These are phyloP conservation scores for Marisa cornuarietis DNA, from an alignment of 1,140 invertebrate species.

Conservation along the genomic window DNA sequence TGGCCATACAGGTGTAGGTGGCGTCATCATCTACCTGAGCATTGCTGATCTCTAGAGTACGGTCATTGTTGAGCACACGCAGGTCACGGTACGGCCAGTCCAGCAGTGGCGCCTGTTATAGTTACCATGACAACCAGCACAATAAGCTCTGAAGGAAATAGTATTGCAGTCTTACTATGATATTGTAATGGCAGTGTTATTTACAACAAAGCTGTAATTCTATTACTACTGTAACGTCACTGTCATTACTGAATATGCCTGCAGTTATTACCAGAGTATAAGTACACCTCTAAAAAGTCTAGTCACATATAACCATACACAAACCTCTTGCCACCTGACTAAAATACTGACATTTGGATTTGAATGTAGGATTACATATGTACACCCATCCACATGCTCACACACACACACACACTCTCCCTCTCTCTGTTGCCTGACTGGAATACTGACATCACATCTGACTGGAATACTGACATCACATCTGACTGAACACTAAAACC, in stretches of 20 bases:
- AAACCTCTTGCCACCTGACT: not conserved
- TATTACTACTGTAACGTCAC: slow-evolving; percentile 2
- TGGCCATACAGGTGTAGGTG: slow-evolving; percentile 68
- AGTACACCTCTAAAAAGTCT: not conserved
- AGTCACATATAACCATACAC: not conserved
- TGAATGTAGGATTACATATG: not conserved
- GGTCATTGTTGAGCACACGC: slow-evolving; percentile 41
- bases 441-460: no score
- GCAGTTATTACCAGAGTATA: not conserved
- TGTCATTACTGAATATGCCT: not conserved
- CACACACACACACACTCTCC: no score
- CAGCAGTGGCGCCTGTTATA: slow-evolving; percentile 44
- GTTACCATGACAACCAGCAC: no score
- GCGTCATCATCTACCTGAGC: slow-evolving; percentile 65
- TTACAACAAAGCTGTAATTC: not conserved
- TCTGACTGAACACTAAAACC: no score
- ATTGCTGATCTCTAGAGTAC: slow-evolving; percentile 62
- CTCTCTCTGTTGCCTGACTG: no score
- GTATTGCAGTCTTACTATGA: no score
- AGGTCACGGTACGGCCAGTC: slow-evolving; percentile 55
- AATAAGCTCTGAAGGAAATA: not conserved
- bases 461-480: no score
- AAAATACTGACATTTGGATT: not conserved
- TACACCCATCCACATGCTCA: not conserved
- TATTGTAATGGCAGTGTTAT: no score